Evolutionary conservation across 2,888 invertebrate species (phyloP).

Genomic region (Neoaliturus tenellus): DNA sequence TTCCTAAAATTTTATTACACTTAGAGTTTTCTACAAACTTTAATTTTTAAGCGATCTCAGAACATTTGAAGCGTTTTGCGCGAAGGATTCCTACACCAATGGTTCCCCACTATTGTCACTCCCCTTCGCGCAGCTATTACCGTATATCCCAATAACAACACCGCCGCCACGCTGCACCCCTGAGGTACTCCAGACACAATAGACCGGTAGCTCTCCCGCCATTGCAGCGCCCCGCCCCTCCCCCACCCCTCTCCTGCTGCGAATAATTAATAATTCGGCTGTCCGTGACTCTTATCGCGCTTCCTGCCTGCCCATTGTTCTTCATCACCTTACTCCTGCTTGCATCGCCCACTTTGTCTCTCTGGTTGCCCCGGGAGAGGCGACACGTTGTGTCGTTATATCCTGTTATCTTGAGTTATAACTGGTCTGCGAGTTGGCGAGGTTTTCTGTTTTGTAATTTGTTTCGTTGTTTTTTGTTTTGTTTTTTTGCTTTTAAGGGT

Average conservation of each 20-base stretch:
- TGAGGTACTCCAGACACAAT: conserved; percentile 17
- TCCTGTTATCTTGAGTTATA: neutral
- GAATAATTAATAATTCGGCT: conserved; percentile 52
- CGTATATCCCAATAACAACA: neutral
- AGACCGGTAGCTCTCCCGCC: conserved; percentile 23
- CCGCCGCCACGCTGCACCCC: neutral
- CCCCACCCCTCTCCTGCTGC: neutral
- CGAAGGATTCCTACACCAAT: no score
- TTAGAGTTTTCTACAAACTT: no score
- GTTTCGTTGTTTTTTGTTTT: neutral
- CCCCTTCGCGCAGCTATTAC: neutral
- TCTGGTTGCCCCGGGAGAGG: neutral
- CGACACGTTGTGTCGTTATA: conserved; percentile 7
- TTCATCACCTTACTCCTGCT: conserved; percentile 39
- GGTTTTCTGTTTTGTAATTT: neutral
- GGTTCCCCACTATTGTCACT: neutral
- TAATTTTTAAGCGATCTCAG: no score
- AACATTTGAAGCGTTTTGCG: no score
- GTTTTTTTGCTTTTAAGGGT: no score
- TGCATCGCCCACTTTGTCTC: conserved; percentile 31
- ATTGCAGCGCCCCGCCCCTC: conserved; percentile 28
- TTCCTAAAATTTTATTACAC: no score
- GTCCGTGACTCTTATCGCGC: conserved; percentile 36
- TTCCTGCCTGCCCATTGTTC: conserved; percentile 47
- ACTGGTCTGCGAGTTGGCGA: conserved; percentile 1